phyloP scores from a whole-genome alignment of 1,140 invertebrate species.

The Hypsibius dujardini region DNA sequence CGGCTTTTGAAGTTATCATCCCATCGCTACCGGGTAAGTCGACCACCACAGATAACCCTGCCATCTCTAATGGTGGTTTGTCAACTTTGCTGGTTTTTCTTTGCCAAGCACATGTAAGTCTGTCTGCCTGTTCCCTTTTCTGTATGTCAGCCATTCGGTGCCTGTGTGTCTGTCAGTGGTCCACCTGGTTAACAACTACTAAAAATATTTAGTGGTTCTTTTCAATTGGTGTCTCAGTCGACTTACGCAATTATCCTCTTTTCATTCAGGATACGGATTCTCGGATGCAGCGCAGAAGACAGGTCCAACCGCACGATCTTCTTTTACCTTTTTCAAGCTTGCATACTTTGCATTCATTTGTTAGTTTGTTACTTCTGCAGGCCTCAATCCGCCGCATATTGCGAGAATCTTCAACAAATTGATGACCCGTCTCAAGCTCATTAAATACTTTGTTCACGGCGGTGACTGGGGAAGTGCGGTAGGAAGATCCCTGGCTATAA shows the following conservation, averaged over 20 bases:
- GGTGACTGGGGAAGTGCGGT: slow-evolving; percentile 47
- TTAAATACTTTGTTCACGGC: slow-evolving; percentile 62
- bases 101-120: too few species aligned
- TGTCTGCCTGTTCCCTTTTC: too few species aligned
- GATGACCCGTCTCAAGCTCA: slow-evolving; percentile 55
- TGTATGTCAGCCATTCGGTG: too few species aligned
- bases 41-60: not conserved
- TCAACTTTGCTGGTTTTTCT: too few species aligned
- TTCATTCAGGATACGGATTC: slow-evolving; percentile 51
- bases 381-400: slow-evolving; percentile 40
- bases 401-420: slow-evolving; percentile 59
- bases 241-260: not conserved
- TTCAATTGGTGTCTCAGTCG: not conserved
- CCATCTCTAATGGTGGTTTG: too few species aligned
- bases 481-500: slow-evolving; percentile 17
- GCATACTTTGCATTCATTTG: not conserved
- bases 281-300: slow-evolving; percentile 46
- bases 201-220: too few species aligned
- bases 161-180: too few species aligned
- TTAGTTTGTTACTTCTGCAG: slow-evolving; percentile 22
- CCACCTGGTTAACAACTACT: too few species aligned
- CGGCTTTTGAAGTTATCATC: slow-evolving; percentile 57
- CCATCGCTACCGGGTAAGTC: slow-evolving; percentile 48
- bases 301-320: slow-evolving; percentile 23
- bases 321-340: not conserved